Evolutionary conservation across 1,140 invertebrate species (phyloP).

Genomic region (Episyrphus balteatus): DNA sequence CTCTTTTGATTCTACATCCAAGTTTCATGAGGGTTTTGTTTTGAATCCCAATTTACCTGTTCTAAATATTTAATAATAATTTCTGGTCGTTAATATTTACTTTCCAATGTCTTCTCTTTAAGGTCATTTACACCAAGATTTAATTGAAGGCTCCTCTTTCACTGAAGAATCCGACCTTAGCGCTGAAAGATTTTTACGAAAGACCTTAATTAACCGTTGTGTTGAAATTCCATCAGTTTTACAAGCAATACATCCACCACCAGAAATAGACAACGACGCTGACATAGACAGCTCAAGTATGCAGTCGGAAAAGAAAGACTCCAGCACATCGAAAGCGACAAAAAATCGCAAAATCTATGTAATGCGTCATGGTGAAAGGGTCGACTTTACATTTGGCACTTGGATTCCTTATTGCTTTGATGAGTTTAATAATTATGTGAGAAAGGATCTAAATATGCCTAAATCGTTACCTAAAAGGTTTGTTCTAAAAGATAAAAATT

Average conservation of each 20-base stretch:
- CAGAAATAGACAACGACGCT: neutral
- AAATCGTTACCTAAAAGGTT: constrained; percentile 46
- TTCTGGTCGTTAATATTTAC: no score
- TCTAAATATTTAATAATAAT: no score
- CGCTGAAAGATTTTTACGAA: constrained; percentile 29
- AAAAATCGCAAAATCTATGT: constrained; percentile 53
- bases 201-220: constrained; percentile 24
- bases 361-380: constrained; percentile 76
- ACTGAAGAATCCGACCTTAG: constrained; percentile 31
- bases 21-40: no score
- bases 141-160: constrained; percentile 28
- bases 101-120: no score
- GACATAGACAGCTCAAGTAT: neutral
- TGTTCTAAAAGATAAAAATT: neutral
- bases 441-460: constrained; percentile 86
- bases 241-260: constrained; percentile 9
- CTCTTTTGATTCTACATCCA: no score
- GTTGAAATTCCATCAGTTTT: constrained; percentile 23
- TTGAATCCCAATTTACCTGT: no score
- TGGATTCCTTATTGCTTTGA: constrained; percentile 86
- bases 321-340: constrained; percentile 19
- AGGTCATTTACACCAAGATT: neutral
- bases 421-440: constrained; percentile 59
- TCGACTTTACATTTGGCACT: constrained; percentile 81
- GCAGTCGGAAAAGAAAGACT: neutral